These are phyloP conservation scores for Heliothis subflexa DNA, from an alignment of 1,140 invertebrate species.

Conservation along the genomic window DNA sequence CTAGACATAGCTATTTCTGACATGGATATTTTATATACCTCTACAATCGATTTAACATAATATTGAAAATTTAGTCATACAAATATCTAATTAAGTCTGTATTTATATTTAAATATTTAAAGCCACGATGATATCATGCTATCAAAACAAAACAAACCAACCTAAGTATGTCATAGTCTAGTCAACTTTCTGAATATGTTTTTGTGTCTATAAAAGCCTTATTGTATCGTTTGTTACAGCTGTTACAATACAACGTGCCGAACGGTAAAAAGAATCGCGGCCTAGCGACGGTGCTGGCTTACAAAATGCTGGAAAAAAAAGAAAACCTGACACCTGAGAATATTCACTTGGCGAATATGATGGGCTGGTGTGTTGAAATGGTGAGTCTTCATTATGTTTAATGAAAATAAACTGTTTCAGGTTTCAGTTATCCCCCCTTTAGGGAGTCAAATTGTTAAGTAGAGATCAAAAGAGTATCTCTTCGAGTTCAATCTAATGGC, in stretches of 20 bases:
- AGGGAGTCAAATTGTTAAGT: background rate
- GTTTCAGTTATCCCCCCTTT: background rate
- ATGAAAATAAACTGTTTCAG: background rate
- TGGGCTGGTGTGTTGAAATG: conserved; percentile 98
- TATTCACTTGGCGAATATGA: conserved; percentile 91
- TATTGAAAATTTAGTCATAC: too few species aligned
- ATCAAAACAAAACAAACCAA: background rate
- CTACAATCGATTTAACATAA: too few species aligned
- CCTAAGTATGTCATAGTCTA: background rate
- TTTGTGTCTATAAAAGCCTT: background rate
- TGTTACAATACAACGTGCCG: conserved; percentile 94
- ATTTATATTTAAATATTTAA: too few species aligned
- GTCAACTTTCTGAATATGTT: background rate
- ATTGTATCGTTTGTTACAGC: conserved; percentile 80
- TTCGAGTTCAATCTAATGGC: too few species aligned
- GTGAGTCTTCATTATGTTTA: conserved; percentile 86
- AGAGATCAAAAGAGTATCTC: too few species aligned
- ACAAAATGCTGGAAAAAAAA: conserved; percentile 89
- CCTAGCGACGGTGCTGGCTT: conserved; percentile 92
- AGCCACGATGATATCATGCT: conserved; percentile 3
- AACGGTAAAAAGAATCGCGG: conserved; percentile 94
- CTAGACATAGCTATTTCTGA: background rate
- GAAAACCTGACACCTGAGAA: conserved; percentile 91
- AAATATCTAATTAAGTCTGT: too few species aligned
- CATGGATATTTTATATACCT: background rate